Evolutionary conservation across 2,888 invertebrate genomes (phyloP).

Genomic region (Diaprepes abbreviatus): DNA sequence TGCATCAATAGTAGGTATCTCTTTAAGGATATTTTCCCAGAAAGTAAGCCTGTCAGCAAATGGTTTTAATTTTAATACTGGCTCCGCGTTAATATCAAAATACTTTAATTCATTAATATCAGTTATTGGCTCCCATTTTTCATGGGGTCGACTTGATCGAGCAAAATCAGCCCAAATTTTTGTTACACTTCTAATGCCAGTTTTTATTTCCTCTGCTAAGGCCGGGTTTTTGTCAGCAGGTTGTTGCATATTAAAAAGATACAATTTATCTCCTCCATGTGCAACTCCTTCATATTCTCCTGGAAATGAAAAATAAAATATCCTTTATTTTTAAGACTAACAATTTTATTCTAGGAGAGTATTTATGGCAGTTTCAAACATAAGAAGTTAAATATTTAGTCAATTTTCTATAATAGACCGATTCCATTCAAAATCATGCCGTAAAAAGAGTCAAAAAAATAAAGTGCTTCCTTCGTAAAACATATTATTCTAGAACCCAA

Average conservation of each 20-base stretch:
- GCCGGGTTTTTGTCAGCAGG: no score
- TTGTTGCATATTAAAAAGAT: not conserved
- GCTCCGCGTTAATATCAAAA: conserved; percentile 13
- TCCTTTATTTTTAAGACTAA: no score
- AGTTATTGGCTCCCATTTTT: conserved; percentile 22
- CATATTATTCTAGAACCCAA: no score
- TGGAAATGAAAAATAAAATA: no score
- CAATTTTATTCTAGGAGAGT: no score
- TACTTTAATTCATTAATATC: conserved; percentile 2
- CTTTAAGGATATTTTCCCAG: conserved; percentile 13
- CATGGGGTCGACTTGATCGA: conserved; percentile 21
- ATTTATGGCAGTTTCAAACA: no score
- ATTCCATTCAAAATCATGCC: no score
- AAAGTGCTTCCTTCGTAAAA: no score
- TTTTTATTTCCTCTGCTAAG: not conserved
- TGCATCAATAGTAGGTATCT: not conserved
- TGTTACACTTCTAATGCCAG: conserved; percentile 2
- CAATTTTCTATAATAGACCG: no score
- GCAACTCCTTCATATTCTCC: not conserved
- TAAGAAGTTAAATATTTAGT: no score
- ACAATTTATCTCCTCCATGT: not conserved
- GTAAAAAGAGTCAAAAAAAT: no score
- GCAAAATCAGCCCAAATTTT: conserved; percentile 40
- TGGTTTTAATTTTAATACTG: not conserved
- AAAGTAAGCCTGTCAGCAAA: conserved; percentile 15